Conservation (phyloP, 2,797 vertebrate genomes). For the Poeciliopsis paucimaculata region DNA sequence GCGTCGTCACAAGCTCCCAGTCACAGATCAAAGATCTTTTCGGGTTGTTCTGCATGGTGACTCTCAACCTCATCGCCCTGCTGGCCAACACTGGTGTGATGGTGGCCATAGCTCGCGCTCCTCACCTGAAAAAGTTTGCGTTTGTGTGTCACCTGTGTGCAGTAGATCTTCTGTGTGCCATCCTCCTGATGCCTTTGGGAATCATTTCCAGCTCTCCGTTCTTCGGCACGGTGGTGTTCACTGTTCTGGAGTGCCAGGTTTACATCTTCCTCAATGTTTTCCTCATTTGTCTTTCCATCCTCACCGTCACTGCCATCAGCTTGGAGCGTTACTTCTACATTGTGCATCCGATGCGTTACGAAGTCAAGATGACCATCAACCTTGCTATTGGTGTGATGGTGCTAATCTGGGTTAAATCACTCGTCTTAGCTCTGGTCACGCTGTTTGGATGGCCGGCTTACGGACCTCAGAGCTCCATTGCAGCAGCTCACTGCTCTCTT, state of each 20-base stretch:
- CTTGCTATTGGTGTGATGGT: conserved; percentile 84
- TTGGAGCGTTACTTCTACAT: conserved; percentile 95
- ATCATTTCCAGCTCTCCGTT: conserved; percentile 89
- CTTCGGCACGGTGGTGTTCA: conserved; percentile 87
- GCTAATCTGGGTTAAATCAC: conserved; percentile 89
- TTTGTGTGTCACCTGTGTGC: conserved; percentile 92
- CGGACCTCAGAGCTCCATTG: conserved; percentile 86
- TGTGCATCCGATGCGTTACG: conserved; percentile 92
- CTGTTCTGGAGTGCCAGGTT: conserved; percentile 87
- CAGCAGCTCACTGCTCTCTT: conserved; percentile 87
- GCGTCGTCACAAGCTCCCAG: conserved; percentile 79
- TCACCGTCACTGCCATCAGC: conserved; percentile 90
- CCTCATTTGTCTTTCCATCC: conserved; percentile 90
- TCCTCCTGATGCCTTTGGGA: conserved; percentile 92
- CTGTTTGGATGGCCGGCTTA: conserved; percentile 88
- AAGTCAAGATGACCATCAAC: conserved; percentile 88
- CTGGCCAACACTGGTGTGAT: conserved; percentile 89
- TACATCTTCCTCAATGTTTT: conserved; percentile 92
- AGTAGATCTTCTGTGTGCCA: conserved; percentile 90
- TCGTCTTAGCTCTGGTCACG: conserved; percentile 84
- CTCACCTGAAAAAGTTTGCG: conserved; percentile 89
- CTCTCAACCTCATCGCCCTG: conserved; percentile 87
- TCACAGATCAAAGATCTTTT: conserved; percentile 84
- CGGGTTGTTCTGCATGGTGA: conserved; percentile 88
- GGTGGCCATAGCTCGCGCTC: conserved; percentile 88